Percentiles rank a stretch among this genome's conserved stretches.
Evolutionary conservation across 2,113 vertebrate genomes (phyloP).

Genomic region (Scolopax mira): DNA sequence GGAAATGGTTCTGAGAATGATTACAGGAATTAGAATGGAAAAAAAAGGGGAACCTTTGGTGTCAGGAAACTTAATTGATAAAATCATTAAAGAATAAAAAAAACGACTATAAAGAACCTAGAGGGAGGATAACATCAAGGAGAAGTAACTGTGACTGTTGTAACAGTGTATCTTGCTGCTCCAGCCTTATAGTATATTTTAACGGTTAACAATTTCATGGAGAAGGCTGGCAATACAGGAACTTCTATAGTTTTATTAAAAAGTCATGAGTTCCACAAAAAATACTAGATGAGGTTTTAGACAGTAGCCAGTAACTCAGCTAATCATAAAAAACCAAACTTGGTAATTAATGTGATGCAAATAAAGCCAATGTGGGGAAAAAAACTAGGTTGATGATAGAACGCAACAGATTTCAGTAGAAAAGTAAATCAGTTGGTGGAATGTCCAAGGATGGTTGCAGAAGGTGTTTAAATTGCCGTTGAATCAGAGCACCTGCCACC

Average conservation of each 20-base stretch:
- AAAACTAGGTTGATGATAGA: neutral
- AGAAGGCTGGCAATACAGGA: neutral
- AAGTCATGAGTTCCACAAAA: neutral
- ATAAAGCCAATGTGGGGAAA: neutral
- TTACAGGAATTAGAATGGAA: conserved; percentile 6
- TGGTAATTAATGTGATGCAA: neutral
- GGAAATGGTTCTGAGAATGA: neutral
- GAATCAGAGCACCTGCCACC: accelerated
- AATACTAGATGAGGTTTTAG: neutral
- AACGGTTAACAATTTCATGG: neutral
- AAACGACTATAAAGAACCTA: neutral
- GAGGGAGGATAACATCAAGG: neutral
- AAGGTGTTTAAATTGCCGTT: neutral
- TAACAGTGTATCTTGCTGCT: neutral
- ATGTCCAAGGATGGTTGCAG: neutral
- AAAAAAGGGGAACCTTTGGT: neutral
- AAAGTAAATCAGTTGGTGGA: neutral
- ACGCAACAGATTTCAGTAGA: neutral
- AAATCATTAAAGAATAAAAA: neutral
- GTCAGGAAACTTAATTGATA: neutral
- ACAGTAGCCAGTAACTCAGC: neutral
- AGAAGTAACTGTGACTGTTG: neutral
- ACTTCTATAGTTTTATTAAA: neutral
- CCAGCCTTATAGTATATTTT: neutral
- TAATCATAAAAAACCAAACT: neutral